Conservation (phyloP, 1,140 invertebrate genomes). For the Phenacoccus solenopsis region DNA sequence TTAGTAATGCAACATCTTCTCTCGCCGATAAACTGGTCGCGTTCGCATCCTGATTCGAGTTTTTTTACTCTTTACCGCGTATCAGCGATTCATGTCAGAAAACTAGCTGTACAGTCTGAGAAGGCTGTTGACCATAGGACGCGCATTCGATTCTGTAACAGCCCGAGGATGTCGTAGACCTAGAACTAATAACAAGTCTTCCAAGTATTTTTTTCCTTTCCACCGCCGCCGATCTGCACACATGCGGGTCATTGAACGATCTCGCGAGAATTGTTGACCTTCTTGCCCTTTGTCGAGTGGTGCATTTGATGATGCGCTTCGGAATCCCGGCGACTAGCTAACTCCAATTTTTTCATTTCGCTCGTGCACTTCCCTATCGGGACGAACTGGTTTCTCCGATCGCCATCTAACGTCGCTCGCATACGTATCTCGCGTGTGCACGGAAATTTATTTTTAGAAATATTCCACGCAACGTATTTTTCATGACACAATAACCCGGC, state of each 20-base stretch:
- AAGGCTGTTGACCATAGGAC: constrained; percentile 10
- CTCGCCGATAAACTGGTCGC: not conserved
- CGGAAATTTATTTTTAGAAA: not conserved
- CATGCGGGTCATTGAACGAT: constrained; percentile 11
- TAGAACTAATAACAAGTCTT: constrained; percentile 17
- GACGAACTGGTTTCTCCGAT: too few species aligned
- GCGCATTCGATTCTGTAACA: constrained; percentile 5
- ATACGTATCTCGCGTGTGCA: too few species aligned
- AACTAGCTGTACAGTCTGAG: constrained; percentile 1
- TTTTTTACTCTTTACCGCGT: not conserved
- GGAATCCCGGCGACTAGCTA: too few species aligned
- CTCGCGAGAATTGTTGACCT: constrained; percentile 15
- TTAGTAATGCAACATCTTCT: not conserved
- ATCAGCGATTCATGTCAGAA: not conserved
- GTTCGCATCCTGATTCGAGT: not conserved
- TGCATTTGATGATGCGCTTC: constrained; percentile 6
- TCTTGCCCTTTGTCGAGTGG: constrained; percentile 11
- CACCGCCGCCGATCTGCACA: not conserved
- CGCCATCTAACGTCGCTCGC: too few species aligned
- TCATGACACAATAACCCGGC: constrained; percentile 1
- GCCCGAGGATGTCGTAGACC: constrained; percentile 13
- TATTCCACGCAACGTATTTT: not conserved
- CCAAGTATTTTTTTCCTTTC: not conserved
- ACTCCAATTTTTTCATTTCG: too few species aligned
- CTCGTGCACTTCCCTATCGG: too few species aligned